Base-by-base conservation (phyloP, 2,888 invertebrate genomes). In the Brachycybe producta region DNA sequence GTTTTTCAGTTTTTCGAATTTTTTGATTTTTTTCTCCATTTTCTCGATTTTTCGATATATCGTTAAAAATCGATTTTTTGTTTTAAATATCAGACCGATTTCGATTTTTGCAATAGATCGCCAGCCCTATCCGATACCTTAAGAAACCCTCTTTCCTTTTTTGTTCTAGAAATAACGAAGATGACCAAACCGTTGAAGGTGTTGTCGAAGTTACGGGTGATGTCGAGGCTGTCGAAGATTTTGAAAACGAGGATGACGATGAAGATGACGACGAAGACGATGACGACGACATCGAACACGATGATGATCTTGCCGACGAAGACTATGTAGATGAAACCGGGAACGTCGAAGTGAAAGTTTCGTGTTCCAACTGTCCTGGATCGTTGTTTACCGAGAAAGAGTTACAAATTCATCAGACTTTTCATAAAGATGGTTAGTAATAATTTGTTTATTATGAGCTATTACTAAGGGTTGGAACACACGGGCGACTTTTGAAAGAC, bases 211-310 rank as follows among this genome's bases (percentile, higher is more conserved):
- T 7, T 13, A 38, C 17, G 38, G 38, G 15, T 13, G 38, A 38
- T 38, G 7, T 7, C 11, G 38, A 38, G 7, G 15, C 17, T 13
- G 38, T 8, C 8, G 41, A n/a, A 5, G 41, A n/a, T 21, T 5
- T 21, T 7, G 21, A 21, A 21, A 24, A 41, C 17, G 23, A 41
- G 5, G 41, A 41, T 11, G 41, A 41, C 11, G 41, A 11, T 17
- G 41, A 11, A 8, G 17, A 23, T 5, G 41, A 41, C 17, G 23
- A 41, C 17, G 8, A 23, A 5, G 41, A 41, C 8, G 41, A 41
- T 19, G 41, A 41, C 11, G 41, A 41, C n/a, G 41, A 41, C 23
- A 41, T 41, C 17, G 41, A 41, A n/a, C 8, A 41, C 7, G 41
- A 41, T 5, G 41, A 41, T 19, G 41, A 41, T 7, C 41, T 13